phyloP scores from a whole-genome alignment of 2,797 vertebrate species.

The Pipistrellus nathusii region DNA sequence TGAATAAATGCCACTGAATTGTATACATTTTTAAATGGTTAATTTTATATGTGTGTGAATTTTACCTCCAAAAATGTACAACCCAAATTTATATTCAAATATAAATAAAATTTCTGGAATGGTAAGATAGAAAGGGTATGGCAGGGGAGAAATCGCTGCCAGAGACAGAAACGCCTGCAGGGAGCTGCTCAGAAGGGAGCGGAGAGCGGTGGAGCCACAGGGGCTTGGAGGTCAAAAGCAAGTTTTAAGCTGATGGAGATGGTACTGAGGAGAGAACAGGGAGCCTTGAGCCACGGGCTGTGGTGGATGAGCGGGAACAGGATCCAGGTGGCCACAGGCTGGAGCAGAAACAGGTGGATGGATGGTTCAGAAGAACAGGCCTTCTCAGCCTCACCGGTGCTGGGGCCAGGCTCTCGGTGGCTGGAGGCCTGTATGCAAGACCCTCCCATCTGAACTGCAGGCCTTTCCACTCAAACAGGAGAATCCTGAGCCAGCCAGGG shows the following conservation, averaged over 20 bases:
- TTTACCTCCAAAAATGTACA: background rate
- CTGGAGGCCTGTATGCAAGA: background rate
- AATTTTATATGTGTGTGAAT: background rate
- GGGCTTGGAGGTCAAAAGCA: background rate
- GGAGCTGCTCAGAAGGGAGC: too few species aligned
- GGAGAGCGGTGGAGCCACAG: background rate
- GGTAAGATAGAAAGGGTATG: background rate
- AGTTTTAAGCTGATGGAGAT: background rate
- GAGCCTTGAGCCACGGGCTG: background rate
- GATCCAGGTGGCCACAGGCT: background rate
- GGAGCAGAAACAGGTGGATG: background rate
- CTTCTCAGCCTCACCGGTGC: background rate
- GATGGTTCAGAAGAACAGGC: background rate
- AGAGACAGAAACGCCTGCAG: rapidly evolving
- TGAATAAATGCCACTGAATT: background rate
- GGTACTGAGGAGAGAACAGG: rapidly evolving
- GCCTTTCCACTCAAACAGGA: background rate
- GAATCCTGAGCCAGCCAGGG: slow-evolving; percentile 12
- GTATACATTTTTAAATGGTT: background rate
- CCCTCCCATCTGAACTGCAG: background rate
- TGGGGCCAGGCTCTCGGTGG: background rate
- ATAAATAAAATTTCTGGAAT: background rate
- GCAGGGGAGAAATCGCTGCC: background rate
- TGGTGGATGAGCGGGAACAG: background rate
- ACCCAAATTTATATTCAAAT: background rate